These are phyloP conservation scores for Patiria pectinifera DNA, from an alignment of 53 echinoderm and acorn worm species.

Conservation along the genomic window DNA sequence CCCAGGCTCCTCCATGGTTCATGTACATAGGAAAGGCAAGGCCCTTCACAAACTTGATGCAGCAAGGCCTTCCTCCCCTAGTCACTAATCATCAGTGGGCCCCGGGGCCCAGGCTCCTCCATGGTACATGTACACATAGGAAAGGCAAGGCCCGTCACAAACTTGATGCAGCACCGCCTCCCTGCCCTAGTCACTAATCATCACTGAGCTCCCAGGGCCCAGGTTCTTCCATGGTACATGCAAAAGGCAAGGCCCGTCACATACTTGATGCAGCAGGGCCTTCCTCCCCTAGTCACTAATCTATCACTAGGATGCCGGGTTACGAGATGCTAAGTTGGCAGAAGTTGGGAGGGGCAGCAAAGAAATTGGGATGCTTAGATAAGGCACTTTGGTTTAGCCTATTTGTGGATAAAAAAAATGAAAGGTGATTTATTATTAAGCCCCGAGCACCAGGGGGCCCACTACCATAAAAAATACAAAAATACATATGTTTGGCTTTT, in stretches of 20 bases:
- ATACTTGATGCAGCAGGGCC: not conserved
- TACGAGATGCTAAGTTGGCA: not conserved
- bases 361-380: not conserved
- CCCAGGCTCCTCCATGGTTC: too few relatives aligned
- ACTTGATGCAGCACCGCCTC: not conserved
- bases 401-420: too few relatives aligned
- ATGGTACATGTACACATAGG: not conserved
- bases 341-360: not conserved
- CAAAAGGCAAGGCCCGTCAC: too few relatives aligned
- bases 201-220: not conserved
- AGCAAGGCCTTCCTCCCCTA: not conserved
- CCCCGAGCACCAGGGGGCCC: too few relatives aligned
- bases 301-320: not conserved
- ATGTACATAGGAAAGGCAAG: too few relatives aligned
- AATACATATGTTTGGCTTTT: too few relatives aligned
- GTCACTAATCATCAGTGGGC: not conserved
- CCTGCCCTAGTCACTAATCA: not conserved
- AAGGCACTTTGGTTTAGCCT: too few relatives aligned
- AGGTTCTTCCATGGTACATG: too few relatives aligned
- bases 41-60: too few relatives aligned
- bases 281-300: not conserved
- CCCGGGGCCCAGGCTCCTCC: not conserved
- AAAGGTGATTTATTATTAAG: too few relatives aligned
- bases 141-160: too few relatives aligned
- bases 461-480: too few relatives aligned